Conservation (phyloP, 2,888 invertebrate species). For the Leptodirus hochenwartii region DNA sequence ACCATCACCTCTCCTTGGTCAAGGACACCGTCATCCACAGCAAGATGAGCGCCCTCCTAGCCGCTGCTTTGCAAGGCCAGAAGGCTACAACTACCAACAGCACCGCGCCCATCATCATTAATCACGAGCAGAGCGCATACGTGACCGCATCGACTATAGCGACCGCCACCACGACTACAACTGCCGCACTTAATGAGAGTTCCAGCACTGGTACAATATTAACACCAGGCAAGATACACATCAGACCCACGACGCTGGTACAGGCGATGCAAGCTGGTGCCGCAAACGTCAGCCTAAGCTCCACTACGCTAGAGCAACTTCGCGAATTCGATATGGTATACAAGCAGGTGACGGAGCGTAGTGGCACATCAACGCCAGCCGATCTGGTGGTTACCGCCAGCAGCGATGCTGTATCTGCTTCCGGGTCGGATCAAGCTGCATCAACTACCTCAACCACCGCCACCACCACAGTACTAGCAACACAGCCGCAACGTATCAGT, state of each 20-base stretch:
- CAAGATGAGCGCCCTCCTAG: slow-evolving; percentile 29
- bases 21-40: slow-evolving; percentile 29
- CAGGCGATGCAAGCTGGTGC: too few species aligned
- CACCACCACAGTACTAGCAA: slow-evolving; percentile 12
- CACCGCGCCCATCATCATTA: slow-evolving; percentile 8
- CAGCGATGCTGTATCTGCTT: slow-evolving; percentile 15
- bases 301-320: slow-evolving; percentile 57
- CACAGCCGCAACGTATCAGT: slow-evolving; percentile 30
- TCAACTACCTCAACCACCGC: too few species aligned
- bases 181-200: slow-evolving; percentile 7
- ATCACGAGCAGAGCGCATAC: too few species aligned
- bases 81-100: slow-evolving; percentile 20
- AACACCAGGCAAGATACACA: too few species aligned
- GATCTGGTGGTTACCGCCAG: slow-evolving; percentile 14
- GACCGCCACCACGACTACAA: slow-evolving; percentile 11
- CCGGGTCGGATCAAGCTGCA: slow-evolving; percentile 2
- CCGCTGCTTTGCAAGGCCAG: slow-evolving; percentile 28
- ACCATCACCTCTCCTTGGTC: slow-evolving; percentile 25
- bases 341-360: slow-evolving; percentile 62
- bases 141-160: slow-evolving; percentile 7
- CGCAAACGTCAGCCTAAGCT: slow-evolving; percentile 49
- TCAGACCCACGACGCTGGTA: too few species aligned
- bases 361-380: slow-evolving; percentile 30
- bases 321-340: slow-evolving; percentile 66
- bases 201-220: too few species aligned